Evolutionary conservation across 1,140 invertebrate species (phyloP), one percentile per base, ranked within the genome.

Genomic region (Rhagoletis zephyria): DNA sequence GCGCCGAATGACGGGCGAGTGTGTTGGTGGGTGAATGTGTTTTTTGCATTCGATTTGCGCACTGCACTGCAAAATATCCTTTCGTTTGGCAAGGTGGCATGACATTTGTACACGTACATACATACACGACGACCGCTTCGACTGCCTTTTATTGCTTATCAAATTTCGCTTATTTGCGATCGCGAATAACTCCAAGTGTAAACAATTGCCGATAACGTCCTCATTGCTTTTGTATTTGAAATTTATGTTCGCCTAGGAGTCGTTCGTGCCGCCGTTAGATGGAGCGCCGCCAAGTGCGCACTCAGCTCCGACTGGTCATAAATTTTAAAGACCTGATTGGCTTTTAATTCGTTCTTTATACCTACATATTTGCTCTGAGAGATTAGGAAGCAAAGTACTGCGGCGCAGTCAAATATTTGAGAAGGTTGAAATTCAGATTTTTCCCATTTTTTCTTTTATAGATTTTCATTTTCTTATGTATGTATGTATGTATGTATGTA

Each of bases 321-420:
- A 88, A 88, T 88, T 88, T 61, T 88, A 86, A 88, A 85, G 81
- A 86, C 67, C 67, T 86, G 85, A 88, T 86, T 85, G 51, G 16
- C 59, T 88, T 86, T 88, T 88, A 88, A 88, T 86, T 65, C 16
- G 87, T 19, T 87, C 63, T 51, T 77, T 56, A 85, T 64, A 30
- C 30, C 30, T 30, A 63, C 4, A 63, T 63, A 67, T 67, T 7
- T 19, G 4, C 16, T 67, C 16, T 1, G 30, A 12, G 12, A 63
- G 61, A 12, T 63, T 63, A 16, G 61, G 12, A 12, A 10, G 51
- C 51, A 10, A 56, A 56, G 51, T 56, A 56, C 51, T 56, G 5
- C 51, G 10, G 10, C 5, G 51, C 30, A 30, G 12, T 63, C 16
- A 63, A 40, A 40, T 19, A 30, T 67, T 64, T 9, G 9, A 64